A percentile compares a stretch with the other conserved stretches of the same genome.
phyloP scores from a whole-genome alignment of 2,888 invertebrate genomes.

The Tinea pellionella region DNA sequence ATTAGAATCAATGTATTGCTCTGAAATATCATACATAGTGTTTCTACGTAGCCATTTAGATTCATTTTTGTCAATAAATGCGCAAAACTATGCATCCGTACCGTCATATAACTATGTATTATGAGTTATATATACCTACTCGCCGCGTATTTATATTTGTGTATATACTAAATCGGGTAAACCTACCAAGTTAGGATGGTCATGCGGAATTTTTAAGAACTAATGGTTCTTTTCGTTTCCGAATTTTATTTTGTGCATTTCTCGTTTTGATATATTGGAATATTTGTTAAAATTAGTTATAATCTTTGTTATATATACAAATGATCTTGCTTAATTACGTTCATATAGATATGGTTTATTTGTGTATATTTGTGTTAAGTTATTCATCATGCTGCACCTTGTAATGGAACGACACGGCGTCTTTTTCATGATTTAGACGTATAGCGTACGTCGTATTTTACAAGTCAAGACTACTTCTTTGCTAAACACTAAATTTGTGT shows the following conservation, averaged over 20 bases:
- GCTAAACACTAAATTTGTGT: too few species aligned
- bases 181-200: conserved; percentile 40
- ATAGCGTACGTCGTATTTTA: too few species aligned
- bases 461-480: too few species aligned
- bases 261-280: neutral
- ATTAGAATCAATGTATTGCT: neutral
- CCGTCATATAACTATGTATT: neutral
- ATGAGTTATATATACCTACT: conserved; percentile 42
- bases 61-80: conserved; percentile 1
- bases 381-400: too few species aligned
- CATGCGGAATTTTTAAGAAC: conserved; percentile 18
- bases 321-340: too few species aligned
- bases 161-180: conserved; percentile 30
- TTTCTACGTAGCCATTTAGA: neutral
- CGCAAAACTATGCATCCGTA: neutral
- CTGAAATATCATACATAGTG: neutral
- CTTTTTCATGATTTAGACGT: too few species aligned
- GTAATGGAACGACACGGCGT: too few species aligned
- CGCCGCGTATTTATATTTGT: conserved; percentile 54
- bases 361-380: too few species aligned
- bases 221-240: neutral
- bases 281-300: too few species aligned
- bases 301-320: too few species aligned
- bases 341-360: too few species aligned
- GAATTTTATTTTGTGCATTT: neutral